Evolutionary conservation across 1,140 invertebrate genomes (phyloP).

Genomic region (Cepaea nemoralis): DNA sequence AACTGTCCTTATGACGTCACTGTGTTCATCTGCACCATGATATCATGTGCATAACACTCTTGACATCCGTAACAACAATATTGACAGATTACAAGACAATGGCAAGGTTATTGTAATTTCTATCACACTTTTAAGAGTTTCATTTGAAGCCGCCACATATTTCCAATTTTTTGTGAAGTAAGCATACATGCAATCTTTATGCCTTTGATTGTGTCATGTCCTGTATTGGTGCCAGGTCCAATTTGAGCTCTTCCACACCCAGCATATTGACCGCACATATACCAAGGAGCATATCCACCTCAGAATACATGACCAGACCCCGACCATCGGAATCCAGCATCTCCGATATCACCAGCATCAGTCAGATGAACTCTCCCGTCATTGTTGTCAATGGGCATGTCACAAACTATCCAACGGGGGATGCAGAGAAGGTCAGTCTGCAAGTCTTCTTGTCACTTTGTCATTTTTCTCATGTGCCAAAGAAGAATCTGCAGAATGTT

Average conservation of each 20-base stretch:
- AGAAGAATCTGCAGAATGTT: too few species aligned
- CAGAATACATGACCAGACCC: background rate
- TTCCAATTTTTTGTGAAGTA: too few species aligned
- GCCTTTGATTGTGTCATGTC: too few species aligned
- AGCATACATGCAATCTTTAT: too few species aligned
- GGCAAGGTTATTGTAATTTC: too few species aligned
- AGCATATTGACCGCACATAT: constrained; percentile 49
- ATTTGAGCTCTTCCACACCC: constrained; percentile 50
- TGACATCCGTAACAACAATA: too few species aligned
- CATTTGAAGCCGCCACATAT: too few species aligned
- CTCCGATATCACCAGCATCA: background rate
- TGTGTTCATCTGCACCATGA: too few species aligned
- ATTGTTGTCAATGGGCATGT: constrained; percentile 44
- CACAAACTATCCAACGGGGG: constrained; percentile 34
- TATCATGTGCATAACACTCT: too few species aligned
- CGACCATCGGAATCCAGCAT: background rate
- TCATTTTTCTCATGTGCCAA: background rate
- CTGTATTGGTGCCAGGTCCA: constrained; percentile 37
- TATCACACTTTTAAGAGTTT: too few species aligned
- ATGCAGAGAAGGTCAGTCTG: constrained; percentile 39
- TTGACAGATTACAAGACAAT: too few species aligned
- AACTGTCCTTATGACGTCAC: too few species aligned
- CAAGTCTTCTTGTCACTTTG: background rate
- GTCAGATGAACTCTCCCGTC: background rate
- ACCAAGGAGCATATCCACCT: constrained; percentile 40